These are phyloP conservation scores for Heterodera schachtii DNA, from an alignment of 1,140 invertebrate genomes.

Conservation along the genomic window DNA sequence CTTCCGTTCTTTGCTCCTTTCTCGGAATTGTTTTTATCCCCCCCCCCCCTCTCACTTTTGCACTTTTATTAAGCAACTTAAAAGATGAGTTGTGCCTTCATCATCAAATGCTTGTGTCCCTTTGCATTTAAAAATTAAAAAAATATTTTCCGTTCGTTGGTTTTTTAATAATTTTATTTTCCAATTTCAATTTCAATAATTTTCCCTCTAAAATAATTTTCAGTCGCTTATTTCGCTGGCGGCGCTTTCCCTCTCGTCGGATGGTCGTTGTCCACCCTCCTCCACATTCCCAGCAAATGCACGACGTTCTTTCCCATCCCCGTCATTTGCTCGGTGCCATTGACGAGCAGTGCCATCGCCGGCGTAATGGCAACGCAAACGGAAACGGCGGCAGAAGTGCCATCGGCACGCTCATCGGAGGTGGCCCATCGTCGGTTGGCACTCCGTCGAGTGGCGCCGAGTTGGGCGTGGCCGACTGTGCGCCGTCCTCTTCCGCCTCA, in stretches of 20 bases:
- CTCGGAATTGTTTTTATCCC: slow-evolving; percentile 12
- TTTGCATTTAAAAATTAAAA: slow-evolving; percentile 17
- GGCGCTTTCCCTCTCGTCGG: background rate
- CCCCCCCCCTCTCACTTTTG: background rate
- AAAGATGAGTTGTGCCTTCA: slow-evolving; percentile 1
- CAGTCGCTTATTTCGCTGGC: background rate
- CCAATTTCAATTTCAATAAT: slow-evolving; percentile 1
- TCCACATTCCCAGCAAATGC: background rate
- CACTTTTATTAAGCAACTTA: slow-evolving; percentile 12
- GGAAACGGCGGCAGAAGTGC: background rate
- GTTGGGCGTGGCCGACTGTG: background rate
- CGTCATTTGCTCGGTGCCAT: background rate
- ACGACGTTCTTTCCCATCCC: background rate
- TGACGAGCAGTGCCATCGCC: background rate
- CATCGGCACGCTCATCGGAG: background rate
- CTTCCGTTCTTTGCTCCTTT: background rate
- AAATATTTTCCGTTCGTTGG: background rate
- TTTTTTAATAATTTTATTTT: background rate
- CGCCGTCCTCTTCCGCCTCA: background rate
- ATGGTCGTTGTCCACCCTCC: slow-evolving; percentile 7
- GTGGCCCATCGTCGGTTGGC: background rate
- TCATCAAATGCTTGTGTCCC: background rate
- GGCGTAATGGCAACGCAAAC: background rate
- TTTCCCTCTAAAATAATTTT: slow-evolving; percentile 7
- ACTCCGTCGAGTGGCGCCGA: background rate